Evolutionary conservation across 2,888 invertebrate genomes (phyloP), one percentile per base, ranked within the genome.

Genomic region (Heterodera filipjevi): DNA sequence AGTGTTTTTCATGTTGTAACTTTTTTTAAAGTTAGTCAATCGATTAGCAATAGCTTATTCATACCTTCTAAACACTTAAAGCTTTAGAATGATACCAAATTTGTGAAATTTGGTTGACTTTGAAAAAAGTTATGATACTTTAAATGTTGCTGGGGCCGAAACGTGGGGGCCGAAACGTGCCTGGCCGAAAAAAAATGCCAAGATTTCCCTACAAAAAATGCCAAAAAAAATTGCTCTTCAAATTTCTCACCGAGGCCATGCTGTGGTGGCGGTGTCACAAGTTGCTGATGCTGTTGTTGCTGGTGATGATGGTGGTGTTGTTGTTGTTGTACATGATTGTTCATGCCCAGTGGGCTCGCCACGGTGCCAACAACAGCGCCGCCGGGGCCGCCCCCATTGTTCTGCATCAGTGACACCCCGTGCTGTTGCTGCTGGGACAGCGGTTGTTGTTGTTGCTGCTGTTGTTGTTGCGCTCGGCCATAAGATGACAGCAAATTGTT

Each of bases 401-500:
- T 68, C 33, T 68, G 68, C 68, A 33, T 32, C 33, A 33, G 14
- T 14, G 30, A 64, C 10, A 30, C n/a, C 39, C 30, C 46, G 22
- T 73, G 73, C 35, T 33, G 71, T n/a, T 64, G 75, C 44, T 64
- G 75, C 14, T 75, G 75, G 19, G 19, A 32, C 53, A n/a, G 75
- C 32, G 22, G 66, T 16, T 22, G n/a, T 46, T 75, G 75, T 22
- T 75, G 75, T 22, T 64, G 75, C 30, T 75, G 75, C 27, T 75
- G 75, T 6, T 75, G 75, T 22, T 53, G 75, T 19, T 59, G 75
- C 30, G 35, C 35, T 35, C 75, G 32, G 33, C 79, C 59, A 59
- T 78, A 77, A 22, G 79, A 77, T 10, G 33, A 46, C 46, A 79
- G 64, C 27, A 79, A 59, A 73, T 66, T 79, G 64, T 59, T 79